Percentiles rank a stretch among this genome's conserved stretches.
phyloP scores from a whole-genome alignment of 2,113 vertebrate species.

The Psittacus erithacus region DNA sequence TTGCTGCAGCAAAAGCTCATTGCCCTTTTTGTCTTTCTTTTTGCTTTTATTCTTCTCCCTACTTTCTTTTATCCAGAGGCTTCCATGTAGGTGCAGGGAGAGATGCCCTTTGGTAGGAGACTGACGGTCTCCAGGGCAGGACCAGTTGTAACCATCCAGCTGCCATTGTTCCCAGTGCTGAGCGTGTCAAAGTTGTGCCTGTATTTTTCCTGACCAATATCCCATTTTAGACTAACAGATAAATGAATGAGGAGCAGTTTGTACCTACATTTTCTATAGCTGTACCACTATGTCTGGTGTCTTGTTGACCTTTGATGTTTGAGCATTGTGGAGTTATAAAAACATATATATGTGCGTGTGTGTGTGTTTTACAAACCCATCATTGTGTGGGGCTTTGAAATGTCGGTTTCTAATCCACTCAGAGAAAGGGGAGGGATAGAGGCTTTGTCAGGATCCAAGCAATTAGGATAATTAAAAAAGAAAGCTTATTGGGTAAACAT shows the following conservation, averaged over 20 bases:
- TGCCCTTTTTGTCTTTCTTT: neutral
- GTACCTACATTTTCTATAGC: neutral
- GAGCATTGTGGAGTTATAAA: neutral
- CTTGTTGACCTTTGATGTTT: neutral
- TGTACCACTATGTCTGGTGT: neutral
- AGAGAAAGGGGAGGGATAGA: conserved; percentile 74
- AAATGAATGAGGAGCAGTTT: neutral
- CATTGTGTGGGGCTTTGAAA: conserved; percentile 46
- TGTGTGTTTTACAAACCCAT: conserved; percentile 45
- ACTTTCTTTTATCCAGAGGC: neutral
- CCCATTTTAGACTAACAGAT: neutral
- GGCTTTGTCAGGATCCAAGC: conserved; percentile 83
- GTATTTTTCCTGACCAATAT: neutral
- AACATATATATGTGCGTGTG: neutral
- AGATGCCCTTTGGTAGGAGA: neutral
- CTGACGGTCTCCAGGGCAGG: neutral
- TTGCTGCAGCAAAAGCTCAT: neutral
- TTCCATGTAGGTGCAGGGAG: neutral
- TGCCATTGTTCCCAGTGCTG: neutral
- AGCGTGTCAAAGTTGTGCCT: neutral
- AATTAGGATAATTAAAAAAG: conserved; percentile 99
- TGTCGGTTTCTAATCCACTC: conserved; percentile 76
- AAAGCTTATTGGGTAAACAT: conserved; percentile 99
- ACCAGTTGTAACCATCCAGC: neutral
- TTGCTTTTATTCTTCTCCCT: neutral